phyloP scores from a whole-genome alignment of 2,113 vertebrate species.

The Acanthochromis polyacanthus region DNA sequence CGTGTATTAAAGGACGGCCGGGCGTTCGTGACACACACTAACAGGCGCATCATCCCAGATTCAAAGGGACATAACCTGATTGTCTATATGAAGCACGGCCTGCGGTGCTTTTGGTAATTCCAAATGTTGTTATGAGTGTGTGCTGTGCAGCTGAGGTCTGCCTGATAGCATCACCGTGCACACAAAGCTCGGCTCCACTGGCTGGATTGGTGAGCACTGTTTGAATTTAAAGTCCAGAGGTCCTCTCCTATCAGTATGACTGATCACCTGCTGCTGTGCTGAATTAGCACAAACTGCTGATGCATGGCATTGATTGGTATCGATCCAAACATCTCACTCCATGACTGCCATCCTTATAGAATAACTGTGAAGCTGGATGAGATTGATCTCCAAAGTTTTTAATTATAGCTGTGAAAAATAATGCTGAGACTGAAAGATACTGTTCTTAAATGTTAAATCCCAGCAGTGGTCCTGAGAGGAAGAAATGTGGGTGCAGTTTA shows the following conservation, averaged over 20 bases:
- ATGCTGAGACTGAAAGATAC: too few species aligned
- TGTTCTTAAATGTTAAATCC: too few species aligned
- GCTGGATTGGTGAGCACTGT: not conserved
- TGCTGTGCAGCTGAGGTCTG: constrained; percentile 2
- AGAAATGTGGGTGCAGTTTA: too few species aligned
- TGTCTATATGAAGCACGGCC: not conserved
- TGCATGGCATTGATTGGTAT: constrained; percentile 49
- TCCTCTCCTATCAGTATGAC: constrained; percentile 54
- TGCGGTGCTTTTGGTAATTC: not conserved
- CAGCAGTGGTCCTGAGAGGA: too few species aligned
- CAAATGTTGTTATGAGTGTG: constrained; percentile 10
- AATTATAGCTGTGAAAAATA: too few species aligned
- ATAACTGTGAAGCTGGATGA: not conserved
- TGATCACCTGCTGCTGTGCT: constrained; percentile 59
- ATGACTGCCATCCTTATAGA: constrained; percentile 9
- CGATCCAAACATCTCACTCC: constrained; percentile 41
- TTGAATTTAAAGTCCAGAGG: constrained; percentile 51
- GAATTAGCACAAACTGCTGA: constrained; percentile 59
- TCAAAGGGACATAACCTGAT: constrained; percentile 3
- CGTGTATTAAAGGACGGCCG: constrained; percentile 32
- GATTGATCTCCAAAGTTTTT: not conserved
- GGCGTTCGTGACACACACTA: constrained; percentile 4
- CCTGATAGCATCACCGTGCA: constrained; percentile 10
- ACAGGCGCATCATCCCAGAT: constrained; percentile 11
- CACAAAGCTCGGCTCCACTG: not conserved